Evolutionary conservation across 2,113 vertebrate species (phyloP), one percentile per base, ranked within the genome.

Genomic region (Syngnathus floridae): DNA sequence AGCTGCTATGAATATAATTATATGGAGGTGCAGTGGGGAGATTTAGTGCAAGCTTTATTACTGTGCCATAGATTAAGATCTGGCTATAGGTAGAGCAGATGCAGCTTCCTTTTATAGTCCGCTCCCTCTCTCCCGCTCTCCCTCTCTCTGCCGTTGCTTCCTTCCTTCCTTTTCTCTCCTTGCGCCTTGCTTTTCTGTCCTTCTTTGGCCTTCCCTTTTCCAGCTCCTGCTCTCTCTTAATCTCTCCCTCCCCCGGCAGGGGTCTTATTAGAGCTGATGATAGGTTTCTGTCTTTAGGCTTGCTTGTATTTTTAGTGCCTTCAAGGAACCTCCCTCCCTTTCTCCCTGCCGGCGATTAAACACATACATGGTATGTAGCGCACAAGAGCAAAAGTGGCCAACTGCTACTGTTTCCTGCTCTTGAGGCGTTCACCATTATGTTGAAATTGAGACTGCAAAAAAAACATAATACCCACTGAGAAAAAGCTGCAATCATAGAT

Each of bases 231-330:
- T 8, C 51, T 52, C 22, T 13, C 45, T 55, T 11, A 21, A 52
- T 61, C 55, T 46, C 38, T 56, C 35, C 57, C 31, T 61, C 56
- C 41, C 84, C 83, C 85, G 76, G 69, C 75, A 81, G 78, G 80
- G 80, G 82, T 79, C 81, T 79, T 84, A 67, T 82, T 87, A 80
- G 84, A 85, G 79, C 65, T 83, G 76, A 85, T 84, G 80, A 84
- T 79, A 84, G 79, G 78, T 84, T 82, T 84, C 82, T 76, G 72
- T 83, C 71, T 85, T 70, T 81, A 78, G 86, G 81, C 68, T 70
- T 54, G 72, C 67, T 76, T 86, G 77, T 89, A 89, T 90, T 88
- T 88, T 90, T 87, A 89, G 86, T 77, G 79, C 82, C 75, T 82
- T 68, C 59, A 75, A 81, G 84, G 67, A 83, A 76, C 81, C 66